phyloP scores from a whole-genome alignment of 2,113 vertebrate genomes.

The Sphyrna mokarran region DNA sequence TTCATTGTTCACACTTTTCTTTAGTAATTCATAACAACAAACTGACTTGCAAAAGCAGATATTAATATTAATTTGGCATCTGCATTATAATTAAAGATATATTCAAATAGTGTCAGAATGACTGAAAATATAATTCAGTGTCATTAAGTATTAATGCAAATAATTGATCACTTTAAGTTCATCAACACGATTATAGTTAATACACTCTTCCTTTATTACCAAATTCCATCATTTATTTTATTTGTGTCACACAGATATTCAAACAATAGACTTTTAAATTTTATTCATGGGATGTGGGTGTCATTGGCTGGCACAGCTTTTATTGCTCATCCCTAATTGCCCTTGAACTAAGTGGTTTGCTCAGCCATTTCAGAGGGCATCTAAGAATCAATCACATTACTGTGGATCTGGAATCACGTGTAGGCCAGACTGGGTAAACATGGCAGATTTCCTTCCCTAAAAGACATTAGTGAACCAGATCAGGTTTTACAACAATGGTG shows the following conservation, averaged over 20 bases:
- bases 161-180: slow-evolving; percentile 12
- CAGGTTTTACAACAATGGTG: too few relatives aligned
- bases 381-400: too few relatives aligned
- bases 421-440: too few relatives aligned
- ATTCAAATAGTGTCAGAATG: background rate
- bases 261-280: background rate
- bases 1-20: slow-evolving; percentile 7
- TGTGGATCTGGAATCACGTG: too few relatives aligned
- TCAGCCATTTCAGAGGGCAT: too few relatives aligned
- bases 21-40: background rate
- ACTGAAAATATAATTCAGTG: too few relatives aligned
- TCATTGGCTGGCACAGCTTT: too few relatives aligned
- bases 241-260: background rate
- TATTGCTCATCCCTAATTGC: too few relatives aligned
- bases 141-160: background rate
- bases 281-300: too few relatives aligned
- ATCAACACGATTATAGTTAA: background rate
- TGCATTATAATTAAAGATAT: background rate
- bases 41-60: background rate
- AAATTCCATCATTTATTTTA: background rate
- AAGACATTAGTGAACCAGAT: too few relatives aligned
- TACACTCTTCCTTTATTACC: background rate
- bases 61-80: background rate
- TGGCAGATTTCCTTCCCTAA: too few relatives aligned
- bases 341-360: too few relatives aligned